A percentile compares a stretch with the other conserved stretches of the same genome.
phyloP scores from a whole-genome alignment of 35 echinoderm and acorn worm species.

The Ptychodera flava region DNA sequence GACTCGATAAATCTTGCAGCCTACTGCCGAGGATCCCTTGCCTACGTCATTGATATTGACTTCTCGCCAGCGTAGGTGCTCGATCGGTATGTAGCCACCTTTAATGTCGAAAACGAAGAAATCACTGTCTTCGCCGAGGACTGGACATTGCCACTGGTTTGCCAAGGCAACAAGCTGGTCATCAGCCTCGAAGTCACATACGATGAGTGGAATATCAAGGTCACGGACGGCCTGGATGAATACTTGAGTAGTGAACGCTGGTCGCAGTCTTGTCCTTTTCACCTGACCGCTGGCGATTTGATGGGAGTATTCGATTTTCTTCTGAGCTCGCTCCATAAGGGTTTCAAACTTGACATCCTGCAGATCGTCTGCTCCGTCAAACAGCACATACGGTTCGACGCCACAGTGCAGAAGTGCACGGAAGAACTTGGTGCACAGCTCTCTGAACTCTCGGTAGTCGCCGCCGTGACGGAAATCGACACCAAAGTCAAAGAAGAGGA shows the following conservation, averaged over 20 bases:
- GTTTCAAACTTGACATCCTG: constrained; percentile 78
- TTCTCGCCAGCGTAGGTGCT: constrained; percentile 46
- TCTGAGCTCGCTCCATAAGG: constrained; percentile 30
- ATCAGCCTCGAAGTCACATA: constrained; percentile 93
- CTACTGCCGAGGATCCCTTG: constrained; percentile 7
- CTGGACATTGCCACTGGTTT: constrained; percentile 58
- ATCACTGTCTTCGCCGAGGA: constrained; percentile 74
- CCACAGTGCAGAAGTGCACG: constrained; percentile 45
- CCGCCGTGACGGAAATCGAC: constrained; percentile 48
- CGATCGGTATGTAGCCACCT: constrained; percentile 76
- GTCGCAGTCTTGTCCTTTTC: constrained; percentile 23
- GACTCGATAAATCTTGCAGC: constrained; percentile 46
- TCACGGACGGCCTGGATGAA: constrained; percentile 56
- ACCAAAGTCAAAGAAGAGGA: constrained; percentile 21
- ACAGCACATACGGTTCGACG: constrained; percentile 55
- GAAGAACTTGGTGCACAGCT: constrained; percentile 43
- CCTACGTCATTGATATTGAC: too few relatives aligned
- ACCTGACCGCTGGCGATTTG: constrained; percentile 24
- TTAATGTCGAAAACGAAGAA: constrained; percentile 77
- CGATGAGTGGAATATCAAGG: constrained; percentile 39
- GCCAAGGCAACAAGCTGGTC: constrained; percentile 60
- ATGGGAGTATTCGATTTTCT: constrained; percentile 32
- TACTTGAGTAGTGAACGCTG: constrained; percentile 28
- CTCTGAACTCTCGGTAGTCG: constrained; percentile 44
- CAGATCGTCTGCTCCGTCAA: constrained; percentile 73